A percentile compares a stretch with the other conserved stretches of the same genome.
phyloP scores from a whole-genome alignment of 2,113 vertebrate genomes.

The Platysteira castanea region DNA sequence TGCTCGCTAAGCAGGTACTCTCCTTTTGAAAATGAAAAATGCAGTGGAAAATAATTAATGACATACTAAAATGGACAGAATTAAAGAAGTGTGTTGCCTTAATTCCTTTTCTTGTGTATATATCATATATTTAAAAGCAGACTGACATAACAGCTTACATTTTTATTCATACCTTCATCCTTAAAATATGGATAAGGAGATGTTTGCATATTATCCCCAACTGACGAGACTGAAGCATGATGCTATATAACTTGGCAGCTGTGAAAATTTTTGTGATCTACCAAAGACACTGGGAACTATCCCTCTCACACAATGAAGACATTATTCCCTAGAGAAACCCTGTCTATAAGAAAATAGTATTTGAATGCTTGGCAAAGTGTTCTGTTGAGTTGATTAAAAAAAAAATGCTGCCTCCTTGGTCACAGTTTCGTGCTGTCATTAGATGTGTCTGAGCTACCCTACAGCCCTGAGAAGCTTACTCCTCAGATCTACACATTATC shows the following conservation, averaged over 20 bases:
- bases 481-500: accelerated
- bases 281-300: accelerated
- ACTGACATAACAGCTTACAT: neutral
- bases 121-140: neutral
- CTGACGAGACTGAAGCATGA: neutral
- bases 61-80: neutral
- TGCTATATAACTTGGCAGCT: neutral
- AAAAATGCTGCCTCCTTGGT: neutral
- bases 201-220: neutral
- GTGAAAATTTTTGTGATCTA: neutral
- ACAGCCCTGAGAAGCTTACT: neutral
- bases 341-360: accelerated
- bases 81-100: neutral
- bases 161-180: neutral
- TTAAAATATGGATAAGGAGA: neutral
- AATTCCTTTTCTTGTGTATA: neutral
- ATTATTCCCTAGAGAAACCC: neutral
- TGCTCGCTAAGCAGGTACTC: neutral
- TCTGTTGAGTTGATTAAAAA: neutral
- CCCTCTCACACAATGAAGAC: neutral
- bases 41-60: neutral
- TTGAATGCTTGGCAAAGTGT: neutral
- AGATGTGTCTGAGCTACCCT: neutral
- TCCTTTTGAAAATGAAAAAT: neutral
- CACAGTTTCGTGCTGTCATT: neutral